These are phyloP conservation scores for Eulemur rufifrons DNA, from an alignment of 2,113 vertebrate species.

Conservation along the genomic window DNA sequence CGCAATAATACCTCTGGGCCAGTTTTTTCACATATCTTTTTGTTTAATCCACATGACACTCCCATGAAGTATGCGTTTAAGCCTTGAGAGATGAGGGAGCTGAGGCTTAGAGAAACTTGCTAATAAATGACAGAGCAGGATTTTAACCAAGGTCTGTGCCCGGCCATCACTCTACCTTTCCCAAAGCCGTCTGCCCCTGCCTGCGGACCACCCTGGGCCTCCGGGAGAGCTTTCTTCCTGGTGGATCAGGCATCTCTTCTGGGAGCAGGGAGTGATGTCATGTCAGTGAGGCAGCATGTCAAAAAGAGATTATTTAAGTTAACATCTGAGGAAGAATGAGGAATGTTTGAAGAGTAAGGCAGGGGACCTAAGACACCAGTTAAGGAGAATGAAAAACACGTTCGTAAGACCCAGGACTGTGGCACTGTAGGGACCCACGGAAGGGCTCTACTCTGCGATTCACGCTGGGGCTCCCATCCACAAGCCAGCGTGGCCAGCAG, in stretches of 20 bases:
- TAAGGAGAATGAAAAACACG: background rate
- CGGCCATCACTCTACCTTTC: background rate
- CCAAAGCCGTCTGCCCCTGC: background rate
- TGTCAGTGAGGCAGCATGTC: background rate
- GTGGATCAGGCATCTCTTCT: background rate
- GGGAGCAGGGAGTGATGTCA: background rate
- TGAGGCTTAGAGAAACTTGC: background rate
- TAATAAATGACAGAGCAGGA: background rate
- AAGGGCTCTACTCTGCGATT: background rate
- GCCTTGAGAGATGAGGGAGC: background rate
- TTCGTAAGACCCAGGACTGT: background rate
- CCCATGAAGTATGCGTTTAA: background rate
- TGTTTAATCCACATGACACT: background rate
- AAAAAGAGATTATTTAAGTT: background rate
- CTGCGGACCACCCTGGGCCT: background rate
- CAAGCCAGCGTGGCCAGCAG: background rate
- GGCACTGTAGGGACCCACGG: background rate
- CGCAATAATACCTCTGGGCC: background rate
- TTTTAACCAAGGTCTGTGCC: background rate
- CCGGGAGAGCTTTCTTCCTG: background rate
- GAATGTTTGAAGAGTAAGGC: background rate
- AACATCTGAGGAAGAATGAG: background rate
- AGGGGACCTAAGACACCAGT: background rate
- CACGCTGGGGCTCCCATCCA: background rate
- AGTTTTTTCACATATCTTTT: background rate